phyloP scores from a whole-genome alignment of 2,888 invertebrate genomes.

The Apotomis capreana region DNA sequence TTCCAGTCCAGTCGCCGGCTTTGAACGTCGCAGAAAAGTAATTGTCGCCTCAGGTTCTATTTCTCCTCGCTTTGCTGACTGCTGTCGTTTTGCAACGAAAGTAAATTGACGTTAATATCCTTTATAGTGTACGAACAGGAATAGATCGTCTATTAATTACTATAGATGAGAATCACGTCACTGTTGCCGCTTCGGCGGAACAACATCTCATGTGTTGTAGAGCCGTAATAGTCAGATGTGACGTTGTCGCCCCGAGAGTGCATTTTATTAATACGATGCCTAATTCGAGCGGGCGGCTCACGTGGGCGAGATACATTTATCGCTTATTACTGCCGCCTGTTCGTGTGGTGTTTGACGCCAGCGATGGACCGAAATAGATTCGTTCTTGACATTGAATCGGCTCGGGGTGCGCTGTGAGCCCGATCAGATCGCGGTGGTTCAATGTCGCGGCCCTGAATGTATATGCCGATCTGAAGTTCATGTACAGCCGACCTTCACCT shows the following conservation, averaged over 20 bases:
- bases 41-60: neutral
- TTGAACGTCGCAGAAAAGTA: neutral
- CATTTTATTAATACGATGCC: constrained; percentile 8
- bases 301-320: constrained; percentile 36
- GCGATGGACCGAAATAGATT: constrained; percentile 35
- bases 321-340: constrained; percentile 6
- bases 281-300: constrained; percentile 13
- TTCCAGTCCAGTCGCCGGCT: neutral
- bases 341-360: constrained; percentile 31
- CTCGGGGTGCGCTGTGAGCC: constrained; percentile 52
- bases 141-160: constrained; percentile 36
- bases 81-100: constrained; percentile 17
- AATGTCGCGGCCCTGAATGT: constrained; percentile 59
- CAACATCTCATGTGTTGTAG: neutral
- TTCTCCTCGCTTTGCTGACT: constrained; percentile 14
- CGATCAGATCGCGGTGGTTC: constrained; percentile 56
- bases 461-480: constrained; percentile 45
- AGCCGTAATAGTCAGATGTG: neutral
- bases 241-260: neutral
- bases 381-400: constrained; percentile 60
- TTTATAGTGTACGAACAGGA: constrained; percentile 9
- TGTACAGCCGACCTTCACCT: constrained; percentile 27
- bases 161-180: constrained; percentile 28
- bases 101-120: constrained; percentile 24
- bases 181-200: neutral